Evolutionary conservation across 2,888 invertebrate species (phyloP).

Genomic region (Drosophila ezoana): DNA sequence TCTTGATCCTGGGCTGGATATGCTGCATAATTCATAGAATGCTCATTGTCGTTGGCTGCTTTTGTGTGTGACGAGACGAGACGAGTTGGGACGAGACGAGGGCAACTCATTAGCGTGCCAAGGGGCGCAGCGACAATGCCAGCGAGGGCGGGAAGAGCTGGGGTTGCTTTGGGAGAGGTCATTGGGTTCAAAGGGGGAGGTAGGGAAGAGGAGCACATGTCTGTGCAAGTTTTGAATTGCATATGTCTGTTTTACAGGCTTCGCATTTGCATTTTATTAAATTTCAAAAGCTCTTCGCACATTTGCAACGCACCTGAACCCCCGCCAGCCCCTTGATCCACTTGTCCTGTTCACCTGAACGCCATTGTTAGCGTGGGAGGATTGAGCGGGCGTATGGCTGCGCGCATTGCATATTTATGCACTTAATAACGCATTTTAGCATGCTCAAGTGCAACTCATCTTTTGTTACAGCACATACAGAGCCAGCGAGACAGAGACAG

Average conservation of each 20-base stretch:
- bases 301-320: constrained; percentile 23
- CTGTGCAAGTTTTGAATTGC: constrained; percentile 43
- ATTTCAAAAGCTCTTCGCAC: constrained; percentile 73
- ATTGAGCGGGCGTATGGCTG: constrained; percentile 2
- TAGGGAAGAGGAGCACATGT: constrained; percentile 40
- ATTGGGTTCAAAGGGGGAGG: constrained; percentile 6
- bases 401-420: constrained; percentile 79
- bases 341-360: constrained; percentile 63
- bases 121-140: constrained; percentile 23
- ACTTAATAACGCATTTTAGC: constrained; percentile 81
- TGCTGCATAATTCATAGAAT: constrained; percentile 67
- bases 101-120: constrained; percentile 72
- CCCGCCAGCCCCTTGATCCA: background rate
- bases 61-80: constrained; percentile 29
- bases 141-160: background rate
- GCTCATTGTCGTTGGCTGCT: constrained; percentile 49
- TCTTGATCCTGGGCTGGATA: constrained; percentile 31
- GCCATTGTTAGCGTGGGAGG: constrained; percentile 47
- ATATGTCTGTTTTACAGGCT: constrained; percentile 64
- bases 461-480: constrained; percentile 65
- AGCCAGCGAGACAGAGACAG: constrained; percentile 11
- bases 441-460: constrained; percentile 79
- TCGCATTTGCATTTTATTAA: constrained; percentile 79
- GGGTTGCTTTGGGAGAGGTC: constrained; percentile 2
- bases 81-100: constrained; percentile 23